These are phyloP conservation scores for Hippopotamyrus pictus DNA, from an alignment of 2,797 vertebrate genomes.

Conservation along the genomic window DNA sequence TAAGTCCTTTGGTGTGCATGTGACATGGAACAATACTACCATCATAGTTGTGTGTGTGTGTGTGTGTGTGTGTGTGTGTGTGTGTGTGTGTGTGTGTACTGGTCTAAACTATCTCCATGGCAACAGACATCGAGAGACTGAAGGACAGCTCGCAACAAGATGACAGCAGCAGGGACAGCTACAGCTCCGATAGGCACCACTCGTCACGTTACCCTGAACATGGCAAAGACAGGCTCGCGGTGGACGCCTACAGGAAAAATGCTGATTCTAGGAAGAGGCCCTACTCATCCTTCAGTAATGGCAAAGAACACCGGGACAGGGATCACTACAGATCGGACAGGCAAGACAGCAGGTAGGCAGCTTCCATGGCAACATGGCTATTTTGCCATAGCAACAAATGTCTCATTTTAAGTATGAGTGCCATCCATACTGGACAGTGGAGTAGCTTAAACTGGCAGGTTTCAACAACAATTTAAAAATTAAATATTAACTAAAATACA, in stretches of 20 bases:
- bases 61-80: not conserved
- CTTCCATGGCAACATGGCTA: not conserved
- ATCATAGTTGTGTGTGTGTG: not conserved
- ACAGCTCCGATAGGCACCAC: slow-evolving; percentile 82
- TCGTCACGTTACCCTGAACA: slow-evolving; percentile 76
- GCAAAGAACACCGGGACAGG: slow-evolving; percentile 87
- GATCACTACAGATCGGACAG: slow-evolving; percentile 61
- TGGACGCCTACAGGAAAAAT: slow-evolving; percentile 76
- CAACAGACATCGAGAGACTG: slow-evolving; percentile 78
- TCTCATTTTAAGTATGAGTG: not conserved
- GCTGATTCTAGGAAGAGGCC: slow-evolving; percentile 79
- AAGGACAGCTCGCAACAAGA: slow-evolving; percentile 89
- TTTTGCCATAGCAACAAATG: not conserved
- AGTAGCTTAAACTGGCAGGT: not conserved
- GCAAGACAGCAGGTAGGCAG: slow-evolving; percentile 43
- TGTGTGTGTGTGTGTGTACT: not conserved
- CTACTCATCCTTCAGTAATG: slow-evolving; percentile 88
- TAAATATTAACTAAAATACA: not conserved
- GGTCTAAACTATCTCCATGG: not conserved
- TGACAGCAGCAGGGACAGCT: slow-evolving; percentile 95
- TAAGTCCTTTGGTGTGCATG: slow-evolving; percentile 42
- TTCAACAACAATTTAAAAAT: not conserved
- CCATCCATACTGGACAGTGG: not conserved
- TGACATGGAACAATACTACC: not conserved
- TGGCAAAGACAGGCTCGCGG: slow-evolving; percentile 76